Evolutionary conservation across 2,797 vertebrate species (phyloP).

Genomic region (Geotrypetes seraphini): DNA sequence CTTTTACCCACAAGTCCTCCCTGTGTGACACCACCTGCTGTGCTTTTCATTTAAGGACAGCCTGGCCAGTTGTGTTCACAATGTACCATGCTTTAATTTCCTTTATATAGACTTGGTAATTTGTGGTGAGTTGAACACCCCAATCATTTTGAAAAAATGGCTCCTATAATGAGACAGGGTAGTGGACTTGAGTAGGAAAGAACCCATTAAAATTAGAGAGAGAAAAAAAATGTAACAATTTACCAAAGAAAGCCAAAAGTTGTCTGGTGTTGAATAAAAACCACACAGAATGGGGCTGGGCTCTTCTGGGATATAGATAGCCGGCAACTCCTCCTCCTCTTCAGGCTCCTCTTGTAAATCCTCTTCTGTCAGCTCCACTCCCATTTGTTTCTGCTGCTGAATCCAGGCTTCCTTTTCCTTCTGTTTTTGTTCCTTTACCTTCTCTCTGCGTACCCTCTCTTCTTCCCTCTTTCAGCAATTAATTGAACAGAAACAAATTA

Average conservation of each 20-base stretch:
- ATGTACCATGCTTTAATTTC: too few relatives aligned
- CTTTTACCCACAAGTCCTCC: too few relatives aligned
- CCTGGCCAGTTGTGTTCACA: too few relatives aligned
- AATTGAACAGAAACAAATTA: too few relatives aligned
- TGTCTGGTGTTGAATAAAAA: conserved; percentile 76
- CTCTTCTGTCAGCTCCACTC: conserved; percentile 28
- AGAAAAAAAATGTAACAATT: conserved; percentile 12
- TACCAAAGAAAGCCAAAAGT: conserved; percentile 91
- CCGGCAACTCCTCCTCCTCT: conserved; percentile 61
- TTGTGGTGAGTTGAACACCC: too few relatives aligned
- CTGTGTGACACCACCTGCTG: too few relatives aligned
- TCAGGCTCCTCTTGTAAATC: conserved; percentile 11
- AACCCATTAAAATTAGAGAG: background rate
- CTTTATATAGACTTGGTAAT: too few relatives aligned
- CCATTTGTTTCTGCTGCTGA: conserved; percentile 35
- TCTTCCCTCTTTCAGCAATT: conserved; percentile 71
- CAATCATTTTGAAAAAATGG: too few relatives aligned
- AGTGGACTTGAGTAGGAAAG: too few relatives aligned
- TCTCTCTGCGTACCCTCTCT: conserved; percentile 53
- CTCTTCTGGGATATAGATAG: conserved; percentile 57
- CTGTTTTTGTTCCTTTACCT: conserved; percentile 35
- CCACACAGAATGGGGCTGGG: conserved; percentile 78
- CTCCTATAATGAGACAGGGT: too few relatives aligned
- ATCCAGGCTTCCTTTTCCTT: conserved; percentile 30
- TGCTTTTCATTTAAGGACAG: too few relatives aligned